Percentiles rank a stretch among this genome's conserved stretches.
Evolutionary conservation across 2,113 vertebrate species (phyloP).

Genomic region (Herpetotheres cachinnans): DNA sequence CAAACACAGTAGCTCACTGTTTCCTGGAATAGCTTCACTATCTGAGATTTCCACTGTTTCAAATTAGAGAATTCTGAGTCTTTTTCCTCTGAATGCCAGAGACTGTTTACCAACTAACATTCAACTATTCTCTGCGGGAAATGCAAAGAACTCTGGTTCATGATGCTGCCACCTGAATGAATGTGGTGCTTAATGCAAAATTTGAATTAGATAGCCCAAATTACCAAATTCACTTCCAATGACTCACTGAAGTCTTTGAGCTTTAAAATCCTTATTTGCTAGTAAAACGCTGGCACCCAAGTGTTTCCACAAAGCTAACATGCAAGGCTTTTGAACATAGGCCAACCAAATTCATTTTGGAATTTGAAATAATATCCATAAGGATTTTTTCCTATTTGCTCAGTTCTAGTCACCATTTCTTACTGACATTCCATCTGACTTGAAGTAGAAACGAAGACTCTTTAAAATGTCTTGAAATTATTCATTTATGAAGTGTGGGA

Average conservation of each 20-base stretch:
- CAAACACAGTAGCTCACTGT: background rate
- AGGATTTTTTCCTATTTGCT: conserved; percentile 47
- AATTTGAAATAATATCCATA: conserved; percentile 46
- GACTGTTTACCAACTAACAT: background rate
- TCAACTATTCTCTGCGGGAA: background rate
- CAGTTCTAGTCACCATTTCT: background rate
- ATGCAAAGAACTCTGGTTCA: background rate
- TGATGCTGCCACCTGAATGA: background rate
- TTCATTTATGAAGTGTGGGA: conserved; percentile 14
- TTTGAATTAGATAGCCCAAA: background rate
- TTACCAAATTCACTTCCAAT: conserved; percentile 31
- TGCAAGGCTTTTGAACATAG: background rate
- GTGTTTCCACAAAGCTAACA: conserved; percentile 19
- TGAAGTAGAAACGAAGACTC: background rate
- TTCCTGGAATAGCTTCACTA: background rate
- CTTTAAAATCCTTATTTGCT: conserved; percentile 24
- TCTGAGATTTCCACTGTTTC: background rate
- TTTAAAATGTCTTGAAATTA: background rate
- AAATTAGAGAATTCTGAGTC: background rate
- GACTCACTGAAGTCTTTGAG: conserved; percentile 14
- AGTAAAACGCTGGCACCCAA: conserved; percentile 32
- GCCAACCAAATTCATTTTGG: conserved; percentile 42
- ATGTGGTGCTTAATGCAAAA: background rate
- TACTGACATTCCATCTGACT: background rate
- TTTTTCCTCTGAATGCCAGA: background rate